Evolutionary conservation across 2,113 vertebrate genomes (phyloP).

Genomic region (Chamaetylas fuelleborni): DNA sequence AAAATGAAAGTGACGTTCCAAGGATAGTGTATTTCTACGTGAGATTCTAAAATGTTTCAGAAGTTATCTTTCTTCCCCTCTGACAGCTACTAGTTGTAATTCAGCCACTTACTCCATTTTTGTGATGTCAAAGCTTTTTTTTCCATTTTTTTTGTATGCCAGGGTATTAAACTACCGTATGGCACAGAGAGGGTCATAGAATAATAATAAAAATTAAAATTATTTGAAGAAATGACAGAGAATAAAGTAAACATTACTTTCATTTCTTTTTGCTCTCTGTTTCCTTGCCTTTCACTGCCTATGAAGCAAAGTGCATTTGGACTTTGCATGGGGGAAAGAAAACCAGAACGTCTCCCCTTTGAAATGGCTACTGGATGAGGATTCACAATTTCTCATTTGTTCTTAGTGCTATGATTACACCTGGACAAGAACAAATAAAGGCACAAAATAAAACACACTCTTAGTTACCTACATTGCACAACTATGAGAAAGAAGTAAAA

Average conservation of each 20-base stretch:
- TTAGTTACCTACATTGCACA: neutral
- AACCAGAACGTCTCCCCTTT: neutral
- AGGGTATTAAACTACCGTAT: neutral
- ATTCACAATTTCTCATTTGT: neutral
- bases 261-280: neutral
- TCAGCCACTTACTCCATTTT: neutral
- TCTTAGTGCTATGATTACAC: neutral
- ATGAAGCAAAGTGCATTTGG: neutral
- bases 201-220: neutral
- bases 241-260: neutral
- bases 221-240: neutral
- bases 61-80: neutral
- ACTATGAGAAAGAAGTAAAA: neutral
- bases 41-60: neutral
- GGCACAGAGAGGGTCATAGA: accelerated
- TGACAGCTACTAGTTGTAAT: neutral
- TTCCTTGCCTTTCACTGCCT: neutral
- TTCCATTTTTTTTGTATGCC: neutral
- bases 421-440: neutral
- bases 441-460: neutral
- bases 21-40: neutral
- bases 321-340: neutral
- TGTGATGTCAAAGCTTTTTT: neutral
- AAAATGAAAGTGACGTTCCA: constrained; percentile 2
- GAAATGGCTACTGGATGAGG: neutral